Base-by-base conservation (phyloP, 2,888 invertebrate species). In the Archips crataeganus region DNA sequence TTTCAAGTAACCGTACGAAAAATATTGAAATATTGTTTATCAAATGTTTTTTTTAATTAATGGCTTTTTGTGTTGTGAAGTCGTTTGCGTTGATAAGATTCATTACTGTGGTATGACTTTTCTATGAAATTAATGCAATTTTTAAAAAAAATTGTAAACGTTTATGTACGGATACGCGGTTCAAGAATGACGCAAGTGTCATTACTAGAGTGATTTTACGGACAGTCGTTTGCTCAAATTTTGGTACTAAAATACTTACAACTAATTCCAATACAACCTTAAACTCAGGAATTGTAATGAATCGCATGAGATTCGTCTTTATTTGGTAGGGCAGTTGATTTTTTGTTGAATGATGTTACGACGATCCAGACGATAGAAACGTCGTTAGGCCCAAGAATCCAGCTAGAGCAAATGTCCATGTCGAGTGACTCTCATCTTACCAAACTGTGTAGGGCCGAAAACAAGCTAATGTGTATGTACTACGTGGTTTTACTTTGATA, bases 11-110 rank as follows among this genome's bases (percentile, higher is more conserved):
- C 49, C 49, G 64, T 49, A 36, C 47, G 45, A 34, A 34, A 65
- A 65, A 36, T 34, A n/a, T 49, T 49, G n/a, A 51, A 65, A 65
- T 39, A 15, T 65, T 51, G n/a, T 65, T 51, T 65, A 51, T 68
- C n/a, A 15, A 47, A 47, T 68, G 59, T 60, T 61, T 23, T 61
- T 39, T 51, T 64, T 51, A 13, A 11, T 51, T 34, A 39, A 39
- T 63, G 42, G 32, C 54, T 6, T 10, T 51, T 65, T 57, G 34
- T 39, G n/a, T 23, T 42, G 8, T 69, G 60, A 49, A 45, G 9
- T 65, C 36, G n/a, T n/a, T 39, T 9, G 32, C 23, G 36, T 39
- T 61, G 5, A 39, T 39, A n/a, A 36, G 13, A 65, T 66, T 23
- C 64, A 11, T 49, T 65, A 60, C 47, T 71, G 32, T 54, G 54